phyloP scores from a whole-genome alignment of 2,888 invertebrate genomes.

The Biston betularia region DNA sequence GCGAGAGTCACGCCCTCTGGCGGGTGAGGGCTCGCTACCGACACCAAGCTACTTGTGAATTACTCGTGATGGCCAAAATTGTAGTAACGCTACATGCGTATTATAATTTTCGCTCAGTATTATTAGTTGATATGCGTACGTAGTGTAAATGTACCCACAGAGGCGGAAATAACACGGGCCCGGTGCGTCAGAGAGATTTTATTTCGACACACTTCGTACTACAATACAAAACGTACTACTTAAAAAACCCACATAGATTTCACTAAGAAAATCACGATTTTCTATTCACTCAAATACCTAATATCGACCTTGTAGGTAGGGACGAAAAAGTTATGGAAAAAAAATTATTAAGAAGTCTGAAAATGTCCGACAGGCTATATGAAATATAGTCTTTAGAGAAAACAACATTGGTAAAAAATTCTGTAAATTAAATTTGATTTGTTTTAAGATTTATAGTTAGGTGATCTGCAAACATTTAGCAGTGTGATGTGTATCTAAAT shows the following conservation, averaged over 20 bases:
- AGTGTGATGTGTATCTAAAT: slow-evolving; percentile 64
- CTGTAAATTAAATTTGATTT: slow-evolving; percentile 76
- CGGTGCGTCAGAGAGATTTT: slow-evolving; percentile 63
- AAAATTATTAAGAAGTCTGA: slow-evolving; percentile 77
- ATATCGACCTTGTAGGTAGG: slow-evolving; percentile 80
- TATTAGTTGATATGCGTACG: slow-evolving; percentile 72
- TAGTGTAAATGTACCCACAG: slow-evolving; percentile 58
- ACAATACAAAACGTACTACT: slow-evolving; percentile 45
- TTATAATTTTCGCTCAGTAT: slow-evolving; percentile 81
- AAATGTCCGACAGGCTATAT: slow-evolving; percentile 76
- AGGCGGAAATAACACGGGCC: slow-evolving; percentile 68
- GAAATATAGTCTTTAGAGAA: slow-evolving; percentile 73
- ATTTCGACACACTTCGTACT: slow-evolving; percentile 54
- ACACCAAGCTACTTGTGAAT: slow-evolving; percentile 57
- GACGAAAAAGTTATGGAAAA: slow-evolving; percentile 65
- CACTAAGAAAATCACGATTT: slow-evolving; percentile 73
- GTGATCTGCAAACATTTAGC: slow-evolving; percentile 68
- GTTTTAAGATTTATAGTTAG: slow-evolving; percentile 80
- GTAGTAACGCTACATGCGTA: slow-evolving; percentile 75
- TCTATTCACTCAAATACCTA: slow-evolving; percentile 71
- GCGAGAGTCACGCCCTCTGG: slow-evolving; percentile 23
- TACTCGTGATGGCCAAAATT: slow-evolving; percentile 82
- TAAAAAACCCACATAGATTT: slow-evolving; percentile 72
- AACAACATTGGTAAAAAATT: slow-evolving; percentile 75
- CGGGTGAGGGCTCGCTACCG: slow-evolving; percentile 22